Conservation (phyloP, 2,888 invertebrate species). For the Anagyrus pseudococci region DNA sequence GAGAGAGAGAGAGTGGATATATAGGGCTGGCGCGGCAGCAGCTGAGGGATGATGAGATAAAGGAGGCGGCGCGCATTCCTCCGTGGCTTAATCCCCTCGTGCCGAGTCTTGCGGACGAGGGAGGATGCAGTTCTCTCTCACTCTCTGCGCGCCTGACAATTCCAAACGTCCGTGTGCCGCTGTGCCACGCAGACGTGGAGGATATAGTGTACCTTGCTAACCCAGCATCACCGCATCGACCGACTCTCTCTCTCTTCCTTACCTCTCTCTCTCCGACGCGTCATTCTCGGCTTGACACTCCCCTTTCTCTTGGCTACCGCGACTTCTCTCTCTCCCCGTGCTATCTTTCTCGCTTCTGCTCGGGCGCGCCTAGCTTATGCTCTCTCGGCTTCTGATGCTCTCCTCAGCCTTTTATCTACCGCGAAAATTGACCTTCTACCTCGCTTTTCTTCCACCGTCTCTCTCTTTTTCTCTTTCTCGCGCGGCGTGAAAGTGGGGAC, state of each 20-base stretch:
- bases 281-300: not conserved
- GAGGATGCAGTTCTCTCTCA: too few relatives aligned
- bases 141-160: conserved; percentile 56
- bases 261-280: not conserved
- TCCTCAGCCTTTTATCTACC: too few relatives aligned
- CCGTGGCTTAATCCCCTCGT: conserved; percentile 55
- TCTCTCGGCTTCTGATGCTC: too few relatives aligned
- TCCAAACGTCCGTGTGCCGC: conserved; percentile 46
- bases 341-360: too few relatives aligned
- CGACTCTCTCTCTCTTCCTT: not conserved
- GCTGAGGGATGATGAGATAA: conserved; percentile 34
- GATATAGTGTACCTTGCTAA: too few relatives aligned
- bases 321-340: not conserved
- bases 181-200: not conserved
- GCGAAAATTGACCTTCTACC: conserved; percentile 13
- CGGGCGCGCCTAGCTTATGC: too few relatives aligned
- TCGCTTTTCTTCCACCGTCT: too few relatives aligned
- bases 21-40: conserved; percentile 30
- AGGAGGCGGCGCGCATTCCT: conserved; percentile 50
- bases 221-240: too few relatives aligned
- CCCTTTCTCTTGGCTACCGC: not conserved
- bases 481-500: not conserved
- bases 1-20: not conserved
- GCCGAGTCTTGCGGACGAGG: too few relatives aligned
- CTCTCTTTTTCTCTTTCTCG: too few relatives aligned